Percentiles rank a stretch among this genome's conserved stretches.
Evolutionary conservation across 2,888 invertebrate genomes (phyloP).

Genomic region (Hyposoter dolosus): DNA sequence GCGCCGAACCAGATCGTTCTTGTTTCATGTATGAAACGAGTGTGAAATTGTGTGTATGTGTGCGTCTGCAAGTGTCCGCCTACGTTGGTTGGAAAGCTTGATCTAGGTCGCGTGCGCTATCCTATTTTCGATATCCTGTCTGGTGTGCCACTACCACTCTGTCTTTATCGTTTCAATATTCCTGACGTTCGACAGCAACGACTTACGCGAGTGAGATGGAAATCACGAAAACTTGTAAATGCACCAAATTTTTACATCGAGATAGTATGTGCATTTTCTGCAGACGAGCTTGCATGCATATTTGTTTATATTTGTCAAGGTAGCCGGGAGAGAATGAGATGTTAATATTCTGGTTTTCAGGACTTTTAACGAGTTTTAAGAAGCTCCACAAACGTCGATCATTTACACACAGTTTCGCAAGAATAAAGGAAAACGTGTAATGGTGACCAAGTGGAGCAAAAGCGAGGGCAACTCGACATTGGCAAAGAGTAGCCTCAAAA

Average conservation of each 20-base stretch:
- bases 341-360: not conserved
- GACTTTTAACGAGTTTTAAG: constrained; percentile 17
- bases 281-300: not conserved
- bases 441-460: constrained; percentile 12
- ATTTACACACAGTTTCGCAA: constrained; percentile 42
- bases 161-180: constrained; percentile 71
- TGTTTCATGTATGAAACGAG: constrained; percentile 15
- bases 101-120: constrained; percentile 60
- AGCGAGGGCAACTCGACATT: constrained; percentile 34
- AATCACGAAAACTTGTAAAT: constrained; percentile 5
- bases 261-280: not conserved
- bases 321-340: not conserved
- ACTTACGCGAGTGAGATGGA: constrained; percentile 11
- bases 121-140: constrained; percentile 68
- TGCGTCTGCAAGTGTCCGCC: constrained; percentile 18
- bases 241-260: not conserved
- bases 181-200: constrained; percentile 57
- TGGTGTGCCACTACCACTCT: constrained; percentile 52
- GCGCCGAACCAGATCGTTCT: constrained; percentile 29
- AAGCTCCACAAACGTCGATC: constrained; percentile 49
- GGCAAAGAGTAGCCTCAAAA: not conserved
- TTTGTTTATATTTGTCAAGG: not conserved
- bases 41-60: constrained; percentile 12
- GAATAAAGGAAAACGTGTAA: constrained; percentile 39
- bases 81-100: constrained; percentile 37